Percentiles rank a stretch among this genome's conserved stretches.
Conservation (phyloP, 1,140 invertebrate genomes). For the Anastrepha obliqua region DNA sequence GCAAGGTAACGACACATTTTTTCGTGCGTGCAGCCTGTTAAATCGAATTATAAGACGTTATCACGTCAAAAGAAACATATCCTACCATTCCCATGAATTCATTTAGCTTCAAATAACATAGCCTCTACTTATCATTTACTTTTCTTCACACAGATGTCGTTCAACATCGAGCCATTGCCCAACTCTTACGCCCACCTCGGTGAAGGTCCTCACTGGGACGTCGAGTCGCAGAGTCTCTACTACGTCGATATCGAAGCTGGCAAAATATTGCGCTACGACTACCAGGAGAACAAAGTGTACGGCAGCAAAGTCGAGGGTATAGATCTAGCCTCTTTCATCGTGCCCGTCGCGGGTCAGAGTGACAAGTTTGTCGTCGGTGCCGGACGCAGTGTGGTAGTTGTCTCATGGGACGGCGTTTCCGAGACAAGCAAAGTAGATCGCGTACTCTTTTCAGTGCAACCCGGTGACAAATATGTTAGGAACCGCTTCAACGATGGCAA, state of each 20-base stretch:
- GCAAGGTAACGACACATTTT: too few species aligned
- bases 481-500: constrained; percentile 93
- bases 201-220: constrained; percentile 84
- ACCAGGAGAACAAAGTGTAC: constrained; percentile 75
- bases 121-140: too few species aligned
- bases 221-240: constrained; percentile 77
- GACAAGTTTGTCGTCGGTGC: constrained; percentile 81
- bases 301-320: constrained; percentile 75
- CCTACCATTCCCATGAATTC: too few species aligned
- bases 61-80: too few species aligned
- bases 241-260: constrained; percentile 81
- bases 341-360: constrained; percentile 80
- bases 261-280: constrained; percentile 78
- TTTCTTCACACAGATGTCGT: constrained; percentile 66
- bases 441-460: constrained; percentile 79
- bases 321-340: constrained; percentile 77
- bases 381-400: constrained; percentile 78
- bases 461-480: constrained; percentile 70
- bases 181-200: constrained; percentile 74
- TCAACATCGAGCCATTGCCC: constrained; percentile 70
- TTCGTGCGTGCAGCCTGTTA: too few species aligned
- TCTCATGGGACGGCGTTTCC: constrained; percentile 81
- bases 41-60: too few species aligned
- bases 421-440: constrained; percentile 75
- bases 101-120: not conserved